Evolutionary conservation across 2,888 invertebrate genomes (phyloP), one percentile per base, ranked within the genome.

Genomic region (Caenorhabditis sp.): DNA sequence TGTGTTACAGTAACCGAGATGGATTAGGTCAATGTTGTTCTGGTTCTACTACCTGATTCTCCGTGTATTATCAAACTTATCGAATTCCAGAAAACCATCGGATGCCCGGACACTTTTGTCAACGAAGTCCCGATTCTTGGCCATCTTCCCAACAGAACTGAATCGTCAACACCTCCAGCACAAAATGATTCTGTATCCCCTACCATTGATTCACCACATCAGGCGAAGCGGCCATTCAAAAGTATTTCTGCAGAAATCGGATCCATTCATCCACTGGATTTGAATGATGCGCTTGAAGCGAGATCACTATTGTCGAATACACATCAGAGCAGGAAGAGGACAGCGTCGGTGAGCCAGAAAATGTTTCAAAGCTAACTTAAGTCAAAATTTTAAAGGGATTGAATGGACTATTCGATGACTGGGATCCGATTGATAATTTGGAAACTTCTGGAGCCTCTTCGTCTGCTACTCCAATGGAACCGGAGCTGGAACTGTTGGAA

Each of bases 171-270:
- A 19, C 47, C 47, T 19, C 47, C 47, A 47, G 19, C 5, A 47
- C 19, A 47, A 14, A 16, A 16, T 16, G n/a, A n/a, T 47, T 47
- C n/a, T 19, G 7, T 16, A 7, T 6, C 47, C n/a, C 19, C 61
- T 41, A 31, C 31, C 31, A 31, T 31, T 14, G 24, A 24, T 12
- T 54, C 22, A 7, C 28, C 4, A 47, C 3, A 47, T 22, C 10
- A 14, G 12, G 1, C 49, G 19, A 63, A 26, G 26, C 68, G 68
- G 24, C 79, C 79, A 22, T 79, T 77, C 61, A 77, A 77, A 44
- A 38, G 64, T 41, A 70, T 70, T 26, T 63, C 79, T 0, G 63
- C 79, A 8, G 79, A 79, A 79, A 63, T 79, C 14, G 49, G 75
- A 6, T 26, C 38, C 12, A 16, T 28, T 14, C 28, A 61, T 22